A percentile compares a stretch with the other conserved stretches of the same genome.
Evolutionary conservation across 2,888 invertebrate genomes (phyloP).

Genomic region (Eulithis prunata): DNA sequence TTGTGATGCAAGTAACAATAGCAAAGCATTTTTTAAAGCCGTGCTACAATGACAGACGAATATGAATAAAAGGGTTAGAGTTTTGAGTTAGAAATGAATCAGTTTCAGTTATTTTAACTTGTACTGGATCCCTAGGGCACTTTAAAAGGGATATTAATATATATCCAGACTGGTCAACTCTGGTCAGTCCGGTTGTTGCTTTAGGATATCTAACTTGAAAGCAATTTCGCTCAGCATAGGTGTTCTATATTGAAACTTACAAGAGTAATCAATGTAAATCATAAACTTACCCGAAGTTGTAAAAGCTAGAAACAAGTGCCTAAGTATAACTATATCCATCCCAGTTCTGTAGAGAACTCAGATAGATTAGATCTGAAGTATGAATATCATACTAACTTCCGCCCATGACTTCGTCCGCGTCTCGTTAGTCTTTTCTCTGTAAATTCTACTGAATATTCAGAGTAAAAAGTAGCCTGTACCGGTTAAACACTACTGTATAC

Average conservation of each 20-base stretch:
- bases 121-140: not conserved
- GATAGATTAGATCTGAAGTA: too few species aligned
- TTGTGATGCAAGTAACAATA: too few species aligned
- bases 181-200: conserved; percentile 32
- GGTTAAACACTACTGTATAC: too few species aligned
- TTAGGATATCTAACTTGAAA: conserved; percentile 40
- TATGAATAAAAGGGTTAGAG: conserved; percentile 3
- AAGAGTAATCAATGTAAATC: conserved; percentile 51
- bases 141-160: conserved; percentile 14
- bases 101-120: conserved; percentile 5
- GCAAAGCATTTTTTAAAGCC: too few species aligned
- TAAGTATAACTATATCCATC: conserved; percentile 38
- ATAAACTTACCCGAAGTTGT: conserved; percentile 57
- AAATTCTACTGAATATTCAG: too few species aligned
- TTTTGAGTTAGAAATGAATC: conserved; percentile 15
- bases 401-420: too few species aligned
- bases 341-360: too few species aligned
- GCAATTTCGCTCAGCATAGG: conserved; percentile 34
- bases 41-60: too few species aligned
- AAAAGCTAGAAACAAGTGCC: conserved; percentile 60
- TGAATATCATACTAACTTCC: too few species aligned
- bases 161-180: conserved; percentile 9
- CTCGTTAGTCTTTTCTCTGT: too few species aligned
- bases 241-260: conserved; percentile 43
- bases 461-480: too few species aligned